Evolutionary conservation across 2,113 vertebrate species (phyloP), one percentile per base, ranked within the genome.

Genomic region (Mesitornis unicolor): DNA sequence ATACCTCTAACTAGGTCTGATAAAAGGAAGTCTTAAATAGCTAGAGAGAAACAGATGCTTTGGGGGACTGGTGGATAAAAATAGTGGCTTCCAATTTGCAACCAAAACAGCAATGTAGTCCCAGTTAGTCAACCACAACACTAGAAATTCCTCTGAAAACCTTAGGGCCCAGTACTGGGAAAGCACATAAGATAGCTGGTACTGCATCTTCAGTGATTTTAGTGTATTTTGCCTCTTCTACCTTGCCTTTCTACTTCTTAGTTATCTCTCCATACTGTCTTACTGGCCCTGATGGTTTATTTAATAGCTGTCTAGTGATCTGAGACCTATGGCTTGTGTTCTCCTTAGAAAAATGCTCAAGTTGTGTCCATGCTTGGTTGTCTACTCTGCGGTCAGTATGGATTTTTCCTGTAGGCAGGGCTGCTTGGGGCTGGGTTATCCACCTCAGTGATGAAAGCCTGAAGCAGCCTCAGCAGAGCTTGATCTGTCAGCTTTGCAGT

Each of bases 31-130:
- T 84, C 83, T 93, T 21, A 87, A 92, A 93, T 63, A 96, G 93
- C 88, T 78, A 3, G 68, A 43, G 89, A 91, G 95, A 93, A 96
- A 92, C 96, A 97, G 96, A 92, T 96, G 95, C 92, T 96, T 95
- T 96, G 90, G 92, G 90, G 92, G 93, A 94, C 90, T 90, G 56
- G 79, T 2, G 85, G 92, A 64, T 94, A 92, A 97, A 97, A 93
- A 95, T 92, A 95, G 92, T 57, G 73, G 35, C 88, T 96, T 94
- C 65, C 90, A 90, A 33, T 94, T 75, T 84, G 92, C 92, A 94
- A 90, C 92, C 79, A 92, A 92, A 96, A 94, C 88, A 92, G 71
- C 87, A 92, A 84, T 88, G 43, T 16, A 29, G 88, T 86, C 85
- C 76, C 60, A 7, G 59, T 90, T 79, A 86, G 68, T 21, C 71